Percentiles rank a stretch among this genome's conserved stretches.
Evolutionary conservation across 2,797 vertebrate species (phyloP).

Genomic region (Chaetodon trifasciatus): DNA sequence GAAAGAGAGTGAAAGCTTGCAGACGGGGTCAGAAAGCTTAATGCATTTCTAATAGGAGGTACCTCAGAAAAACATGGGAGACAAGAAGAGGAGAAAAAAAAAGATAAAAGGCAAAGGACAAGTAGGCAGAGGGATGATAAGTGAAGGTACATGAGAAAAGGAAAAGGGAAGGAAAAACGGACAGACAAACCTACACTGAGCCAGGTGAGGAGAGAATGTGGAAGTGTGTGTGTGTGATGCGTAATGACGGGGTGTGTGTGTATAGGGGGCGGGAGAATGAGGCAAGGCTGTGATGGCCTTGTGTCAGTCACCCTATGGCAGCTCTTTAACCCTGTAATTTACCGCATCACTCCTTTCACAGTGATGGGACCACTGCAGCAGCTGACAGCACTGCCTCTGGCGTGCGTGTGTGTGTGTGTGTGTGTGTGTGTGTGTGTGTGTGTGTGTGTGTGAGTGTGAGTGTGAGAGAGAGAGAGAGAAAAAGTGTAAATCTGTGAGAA

Average conservation of each 20-base stretch:
- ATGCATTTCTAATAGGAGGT: constrained; percentile 62
- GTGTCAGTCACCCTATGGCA: constrained; percentile 80
- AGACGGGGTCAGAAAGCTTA: constrained; percentile 57
- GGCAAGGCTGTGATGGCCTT: constrained; percentile 59
- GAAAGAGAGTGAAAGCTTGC: constrained; percentile 23
- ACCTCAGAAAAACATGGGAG: constrained; percentile 38
- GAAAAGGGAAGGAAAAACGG: constrained; percentile 8
- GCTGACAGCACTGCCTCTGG: constrained; percentile 67
- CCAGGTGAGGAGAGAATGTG: constrained; percentile 9
- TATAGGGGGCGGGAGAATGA: neutral
- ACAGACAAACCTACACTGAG: constrained; percentile 30
- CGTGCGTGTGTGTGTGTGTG: constrained; percentile 36
- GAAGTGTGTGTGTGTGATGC: constrained; percentile 18
- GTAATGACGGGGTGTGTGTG: constrained; percentile 18
- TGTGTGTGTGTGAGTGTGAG: constrained; percentile 22
- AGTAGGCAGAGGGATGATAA: constrained; percentile 53
- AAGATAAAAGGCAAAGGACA: constrained; percentile 47
- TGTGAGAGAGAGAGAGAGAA: constrained; percentile 1
- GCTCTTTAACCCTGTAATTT: constrained; percentile 82
- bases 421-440: constrained; percentile 21
- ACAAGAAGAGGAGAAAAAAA: constrained; percentile 8
- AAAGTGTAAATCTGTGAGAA: constrained; percentile 39
- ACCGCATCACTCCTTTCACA: constrained; percentile 74
- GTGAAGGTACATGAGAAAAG: constrained; percentile 38
- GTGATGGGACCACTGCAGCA: constrained; percentile 63